Evolutionary conservation across 1,140 invertebrate species (phyloP).

Genomic region (Procambarus virginalis): DNA sequence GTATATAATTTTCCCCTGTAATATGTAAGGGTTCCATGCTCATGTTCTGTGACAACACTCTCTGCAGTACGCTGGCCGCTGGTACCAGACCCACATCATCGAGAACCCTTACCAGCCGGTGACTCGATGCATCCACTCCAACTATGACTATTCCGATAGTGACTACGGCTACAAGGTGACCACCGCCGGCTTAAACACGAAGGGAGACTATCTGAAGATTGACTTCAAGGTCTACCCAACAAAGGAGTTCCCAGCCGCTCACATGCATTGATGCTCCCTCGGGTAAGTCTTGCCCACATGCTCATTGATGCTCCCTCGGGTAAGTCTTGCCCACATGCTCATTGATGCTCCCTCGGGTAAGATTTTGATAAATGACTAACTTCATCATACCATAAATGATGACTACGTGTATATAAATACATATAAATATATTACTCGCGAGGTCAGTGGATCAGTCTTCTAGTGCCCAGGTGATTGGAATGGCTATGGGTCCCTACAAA

Average conservation of each 20-base stretch:
- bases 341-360: too few relatives aligned
- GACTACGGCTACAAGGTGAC: constrained; percentile 8
- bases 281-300: too few relatives aligned
- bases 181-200: neutral
- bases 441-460: neutral
- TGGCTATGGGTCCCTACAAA: too few relatives aligned
- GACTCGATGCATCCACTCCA: neutral
- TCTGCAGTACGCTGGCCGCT: constrained; percentile 9
- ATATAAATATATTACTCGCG: too few relatives aligned
- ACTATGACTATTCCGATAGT: neutral
- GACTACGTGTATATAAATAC: too few relatives aligned
- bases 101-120: constrained; percentile 7
- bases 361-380: too few relatives aligned
- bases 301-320: too few relatives aligned
- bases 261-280: constrained; percentile 15
- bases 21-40: too few relatives aligned
- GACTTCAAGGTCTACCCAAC: neutral
- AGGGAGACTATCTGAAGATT: neutral
- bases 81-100: neutral
- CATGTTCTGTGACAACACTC: neutral
- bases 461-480: too few relatives aligned
- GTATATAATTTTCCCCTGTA: too few relatives aligned
- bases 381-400: too few relatives aligned
- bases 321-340: too few relatives aligned
- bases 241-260: neutral